Conservation (phyloP, 2,113 vertebrate genomes). For the Tinamus guttatus region DNA sequence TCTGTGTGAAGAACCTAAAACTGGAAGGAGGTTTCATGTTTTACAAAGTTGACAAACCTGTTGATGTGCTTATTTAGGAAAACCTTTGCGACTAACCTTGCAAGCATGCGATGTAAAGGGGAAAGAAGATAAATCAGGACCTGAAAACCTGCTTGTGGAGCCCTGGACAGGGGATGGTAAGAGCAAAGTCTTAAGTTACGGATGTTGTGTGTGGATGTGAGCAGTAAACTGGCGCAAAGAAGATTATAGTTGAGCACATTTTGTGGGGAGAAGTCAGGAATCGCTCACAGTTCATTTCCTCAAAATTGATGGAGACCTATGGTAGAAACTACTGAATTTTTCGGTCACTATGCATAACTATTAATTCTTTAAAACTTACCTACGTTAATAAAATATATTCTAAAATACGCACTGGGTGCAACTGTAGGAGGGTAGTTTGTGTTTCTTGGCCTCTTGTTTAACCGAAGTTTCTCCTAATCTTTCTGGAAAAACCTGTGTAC, state of each 20-base stretch:
- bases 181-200: background rate
- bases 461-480: background rate
- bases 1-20: background rate
- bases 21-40: background rate
- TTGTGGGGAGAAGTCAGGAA: background rate
- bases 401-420: background rate
- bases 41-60: background rate
- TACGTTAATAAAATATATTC: background rate
- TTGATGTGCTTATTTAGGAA: slow-evolving; percentile 78
- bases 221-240: background rate
- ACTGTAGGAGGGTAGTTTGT: background rate
- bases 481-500: background rate
- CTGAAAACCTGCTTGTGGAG: slow-evolving; percentile 92
- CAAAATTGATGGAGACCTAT: background rate
- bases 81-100: slow-evolving; percentile 88
- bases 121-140: slow-evolving; percentile 96
- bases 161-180: slow-evolving; percentile 92
- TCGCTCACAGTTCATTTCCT: background rate
- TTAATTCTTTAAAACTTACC: background rate
- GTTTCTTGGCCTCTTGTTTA: background rate
- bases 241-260: background rate
- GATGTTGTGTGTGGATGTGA: fast-evolving
- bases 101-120: slow-evolving; percentile 97
- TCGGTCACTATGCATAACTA: fast-evolving
- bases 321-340: background rate